Conservation (phyloP, 2,888 invertebrate species). For the Stenichneumon culpator region DNA sequence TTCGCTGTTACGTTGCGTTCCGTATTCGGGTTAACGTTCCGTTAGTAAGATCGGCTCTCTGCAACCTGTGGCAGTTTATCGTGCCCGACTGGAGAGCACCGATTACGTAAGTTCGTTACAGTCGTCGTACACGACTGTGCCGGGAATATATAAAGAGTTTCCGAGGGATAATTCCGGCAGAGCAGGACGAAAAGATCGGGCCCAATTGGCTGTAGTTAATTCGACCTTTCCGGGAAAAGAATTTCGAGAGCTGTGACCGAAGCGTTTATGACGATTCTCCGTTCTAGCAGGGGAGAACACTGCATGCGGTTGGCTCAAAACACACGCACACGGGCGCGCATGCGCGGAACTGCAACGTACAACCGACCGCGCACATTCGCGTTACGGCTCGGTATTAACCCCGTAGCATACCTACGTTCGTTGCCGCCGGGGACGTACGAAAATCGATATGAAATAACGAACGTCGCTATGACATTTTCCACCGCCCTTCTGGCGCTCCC, state of each 20-base stretch:
- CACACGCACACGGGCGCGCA: background rate
- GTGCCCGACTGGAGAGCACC: slow-evolving; percentile 44
- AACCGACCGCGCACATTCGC: background rate
- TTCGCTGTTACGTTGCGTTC: slow-evolving; percentile 48
- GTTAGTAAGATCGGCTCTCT: slow-evolving; percentile 41
- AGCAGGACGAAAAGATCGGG: slow-evolving; percentile 61
- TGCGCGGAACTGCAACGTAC: background rate
- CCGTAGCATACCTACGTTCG: slow-evolving; percentile 57
- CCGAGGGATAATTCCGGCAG: background rate
- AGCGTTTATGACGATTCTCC: slow-evolving; percentile 41
- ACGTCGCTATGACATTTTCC: slow-evolving; percentile 41
- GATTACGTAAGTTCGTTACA: slow-evolving; percentile 60
- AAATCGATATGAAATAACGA: slow-evolving; percentile 68
- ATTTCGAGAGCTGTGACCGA: slow-evolving; percentile 29
- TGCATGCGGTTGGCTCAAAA: slow-evolving; percentile 3
- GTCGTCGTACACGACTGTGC: slow-evolving; percentile 16
- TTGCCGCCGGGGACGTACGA: slow-evolving; percentile 49
- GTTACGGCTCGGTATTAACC: slow-evolving; percentile 55
- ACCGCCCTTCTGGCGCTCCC: background rate
- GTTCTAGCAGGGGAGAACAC: slow-evolving; percentile 18
- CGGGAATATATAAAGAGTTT: slow-evolving; percentile 22
- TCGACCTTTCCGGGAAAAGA: slow-evolving; percentile 63
- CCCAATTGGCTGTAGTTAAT: slow-evolving; percentile 64
- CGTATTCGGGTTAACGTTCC: slow-evolving; percentile 56
- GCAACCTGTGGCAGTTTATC: slow-evolving; percentile 64